Evolutionary conservation across 2,888 invertebrate species (phyloP), one percentile per base, ranked within the genome.

Genomic region (Syritta pipiens): DNA sequence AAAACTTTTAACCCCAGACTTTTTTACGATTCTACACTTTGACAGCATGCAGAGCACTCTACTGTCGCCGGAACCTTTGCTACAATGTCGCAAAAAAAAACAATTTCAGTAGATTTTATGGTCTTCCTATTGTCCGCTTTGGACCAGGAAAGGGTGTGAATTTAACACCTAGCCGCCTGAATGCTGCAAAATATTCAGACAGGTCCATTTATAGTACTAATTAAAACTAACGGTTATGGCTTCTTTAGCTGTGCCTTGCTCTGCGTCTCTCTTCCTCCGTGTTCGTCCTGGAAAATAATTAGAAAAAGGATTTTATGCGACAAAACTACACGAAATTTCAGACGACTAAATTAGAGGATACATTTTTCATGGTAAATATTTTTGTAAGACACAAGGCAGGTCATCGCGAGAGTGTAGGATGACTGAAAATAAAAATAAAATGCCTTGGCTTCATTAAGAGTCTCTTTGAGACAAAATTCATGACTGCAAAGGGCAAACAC

Each of bases 221-320:
- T 74, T 74, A 74, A 79, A 79, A 62, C 74, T 57, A 74, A 79
- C 74, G 74, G 67, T 74, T 67, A 67, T 74, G 44, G 28, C n/a
- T n/a, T n/a, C n/a, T n/a, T n/a, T n/a, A n/a, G n/a, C n/a, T n/a
- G 9, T 4, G 14, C 14, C 40, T 12, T 53, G 37, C 4, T 20
- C 40, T 2, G 30, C 20, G 1, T 26, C 14, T 26, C 24, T 48
- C 26, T 32, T 28, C 49, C 14, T 55, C 55, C 32, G 35, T 46
- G 46, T 51, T 71, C 65, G 63, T 79, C 57, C 44, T 37, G 48
- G 6, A 14, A 26, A 63, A 51, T 65, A 71, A 46, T 63, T 35
- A 55, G 19, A 22, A 55, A 49, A 79, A 62, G 67, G 62, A 57
- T 74, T 79, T 60, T 67, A 79, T 72, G 72, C 53, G 49, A 72